A percentile compares a stretch with the other conserved stretches of the same genome.
phyloP scores from a whole-genome alignment of 2,888 invertebrate species.

The Pycnomerus fuliginosus region DNA sequence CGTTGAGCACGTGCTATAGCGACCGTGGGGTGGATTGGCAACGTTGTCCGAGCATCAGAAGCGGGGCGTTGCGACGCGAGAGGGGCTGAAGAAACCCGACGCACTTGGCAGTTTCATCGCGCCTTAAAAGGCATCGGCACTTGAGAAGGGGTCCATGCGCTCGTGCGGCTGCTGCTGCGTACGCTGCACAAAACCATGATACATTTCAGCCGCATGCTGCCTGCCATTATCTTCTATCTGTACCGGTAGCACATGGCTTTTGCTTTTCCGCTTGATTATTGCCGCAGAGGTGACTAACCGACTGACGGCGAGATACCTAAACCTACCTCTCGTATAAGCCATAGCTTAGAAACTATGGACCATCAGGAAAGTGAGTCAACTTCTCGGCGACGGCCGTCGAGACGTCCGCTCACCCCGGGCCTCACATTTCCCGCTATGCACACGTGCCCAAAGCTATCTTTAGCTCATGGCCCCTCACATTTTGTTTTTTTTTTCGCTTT shows the following conservation, averaged over 20 bases:
- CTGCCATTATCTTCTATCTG: background rate
- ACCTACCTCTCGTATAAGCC: conserved; percentile 4
- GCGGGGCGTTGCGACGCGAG: conserved; percentile 22
- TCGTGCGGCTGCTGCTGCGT: conserved; percentile 25
- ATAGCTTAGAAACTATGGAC: background rate
- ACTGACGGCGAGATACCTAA: conserved; percentile 1
- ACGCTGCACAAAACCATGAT: too few species aligned
- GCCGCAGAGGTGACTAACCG: conserved; percentile 47
- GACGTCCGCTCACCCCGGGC: conserved; percentile 33
- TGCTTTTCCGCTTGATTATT: conserved; percentile 36
- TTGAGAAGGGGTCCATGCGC: conserved; percentile 50
- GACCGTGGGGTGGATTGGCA: conserved; percentile 23
- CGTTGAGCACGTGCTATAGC: conserved; percentile 27
- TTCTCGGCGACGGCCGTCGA: conserved; percentile 30
- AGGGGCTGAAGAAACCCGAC: conserved; percentile 46
- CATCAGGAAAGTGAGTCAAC: conserved; percentile 29
- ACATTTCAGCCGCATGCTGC: background rate
- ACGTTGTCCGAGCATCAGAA: conserved; percentile 16
- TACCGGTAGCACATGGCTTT: background rate
- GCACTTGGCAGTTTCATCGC: conserved; percentile 52
- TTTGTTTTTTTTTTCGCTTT: conserved; percentile 41
- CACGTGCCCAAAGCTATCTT: conserved; percentile 54
- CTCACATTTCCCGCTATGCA: conserved; percentile 34
- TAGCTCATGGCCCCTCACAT: conserved; percentile 51
- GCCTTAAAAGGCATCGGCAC: conserved; percentile 53